Percentiles rank a stretch among this genome's conserved stretches.
phyloP scores from a whole-genome alignment of 35 echinoderm and acorn worm species.

The Strongylocentrotus purpuratus region DNA sequence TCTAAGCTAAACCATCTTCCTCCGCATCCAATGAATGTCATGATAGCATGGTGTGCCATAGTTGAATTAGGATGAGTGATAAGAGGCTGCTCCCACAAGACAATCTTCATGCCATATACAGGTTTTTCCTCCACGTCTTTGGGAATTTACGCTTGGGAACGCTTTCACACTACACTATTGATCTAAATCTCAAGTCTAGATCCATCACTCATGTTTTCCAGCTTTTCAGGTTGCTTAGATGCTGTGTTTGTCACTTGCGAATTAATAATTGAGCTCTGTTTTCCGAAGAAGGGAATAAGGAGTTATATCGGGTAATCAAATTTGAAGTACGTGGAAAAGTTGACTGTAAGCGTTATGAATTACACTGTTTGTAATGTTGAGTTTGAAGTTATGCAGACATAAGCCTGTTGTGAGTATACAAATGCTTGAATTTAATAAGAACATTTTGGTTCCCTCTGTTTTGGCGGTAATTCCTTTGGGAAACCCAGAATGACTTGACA shows the following conservation, averaged over 20 bases:
- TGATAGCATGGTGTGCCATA: not conserved
- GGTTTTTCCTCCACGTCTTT: not conserved
- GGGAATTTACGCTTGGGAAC: not conserved
- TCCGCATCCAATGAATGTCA: not conserved
- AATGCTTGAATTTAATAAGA: not conserved
- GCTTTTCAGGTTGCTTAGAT: not conserved
- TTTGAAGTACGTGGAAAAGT: not conserved
- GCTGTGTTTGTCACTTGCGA: not conserved
- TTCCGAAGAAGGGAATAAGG: not conserved
- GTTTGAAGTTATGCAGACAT: not conserved
- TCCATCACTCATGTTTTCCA: not conserved
- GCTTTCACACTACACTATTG: not conserved
- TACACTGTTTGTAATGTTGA: not conserved
- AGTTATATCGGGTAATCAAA: not conserved
- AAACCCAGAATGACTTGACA: not conserved
- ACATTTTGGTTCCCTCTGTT: not conserved
- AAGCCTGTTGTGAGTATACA: not conserved
- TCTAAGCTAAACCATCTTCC: not conserved
- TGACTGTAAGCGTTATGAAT: not conserved
- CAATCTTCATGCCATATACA: not conserved
- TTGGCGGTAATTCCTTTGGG: not conserved
- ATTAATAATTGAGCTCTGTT: not conserved
- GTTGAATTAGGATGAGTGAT: not conserved
- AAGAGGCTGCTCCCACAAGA: not conserved
- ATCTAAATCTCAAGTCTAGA: conserved; percentile 6